Evolutionary conservation across 1,140 invertebrate species (phyloP).

Genomic region (Acyrthosiphon pisum): DNA sequence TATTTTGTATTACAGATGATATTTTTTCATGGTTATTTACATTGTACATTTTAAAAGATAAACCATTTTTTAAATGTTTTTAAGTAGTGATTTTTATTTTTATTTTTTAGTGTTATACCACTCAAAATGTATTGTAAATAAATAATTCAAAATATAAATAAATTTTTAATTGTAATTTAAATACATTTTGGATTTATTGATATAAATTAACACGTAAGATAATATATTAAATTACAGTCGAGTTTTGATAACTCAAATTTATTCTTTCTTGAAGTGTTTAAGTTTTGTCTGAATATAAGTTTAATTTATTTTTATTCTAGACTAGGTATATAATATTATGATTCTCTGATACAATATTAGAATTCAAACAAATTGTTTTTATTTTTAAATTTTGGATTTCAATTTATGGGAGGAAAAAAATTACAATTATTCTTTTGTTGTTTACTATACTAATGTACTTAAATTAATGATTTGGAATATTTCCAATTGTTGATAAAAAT

Average conservation of each 20-base stretch:
- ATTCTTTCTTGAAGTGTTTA: too few species aligned
- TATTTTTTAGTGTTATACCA: not conserved
- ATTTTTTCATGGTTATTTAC: not conserved
- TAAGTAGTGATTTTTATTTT: not conserved
- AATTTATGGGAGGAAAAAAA: not conserved
- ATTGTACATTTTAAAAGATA: too few species aligned
- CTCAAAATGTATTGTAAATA: not conserved
- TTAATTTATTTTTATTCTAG: too few species aligned
- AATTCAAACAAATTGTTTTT: too few species aligned
- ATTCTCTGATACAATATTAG: too few species aligned
- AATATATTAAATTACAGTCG: not conserved
- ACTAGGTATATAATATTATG: too few species aligned
- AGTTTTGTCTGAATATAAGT: too few species aligned
- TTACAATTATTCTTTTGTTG: not conserved
- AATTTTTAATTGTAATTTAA: not conserved
- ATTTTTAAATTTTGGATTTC: not conserved
- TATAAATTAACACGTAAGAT: not conserved
- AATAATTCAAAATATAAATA: not conserved
- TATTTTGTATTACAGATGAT: not conserved
- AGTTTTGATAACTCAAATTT: too few species aligned
- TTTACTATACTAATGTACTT: too few species aligned
- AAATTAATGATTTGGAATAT: not conserved
- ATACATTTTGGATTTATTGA: not conserved
- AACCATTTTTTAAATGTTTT: not conserved
- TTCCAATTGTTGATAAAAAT: too few species aligned